phyloP scores from a whole-genome alignment of 2,113 vertebrate genomes.

The Tachysurus fulvidraco region DNA sequence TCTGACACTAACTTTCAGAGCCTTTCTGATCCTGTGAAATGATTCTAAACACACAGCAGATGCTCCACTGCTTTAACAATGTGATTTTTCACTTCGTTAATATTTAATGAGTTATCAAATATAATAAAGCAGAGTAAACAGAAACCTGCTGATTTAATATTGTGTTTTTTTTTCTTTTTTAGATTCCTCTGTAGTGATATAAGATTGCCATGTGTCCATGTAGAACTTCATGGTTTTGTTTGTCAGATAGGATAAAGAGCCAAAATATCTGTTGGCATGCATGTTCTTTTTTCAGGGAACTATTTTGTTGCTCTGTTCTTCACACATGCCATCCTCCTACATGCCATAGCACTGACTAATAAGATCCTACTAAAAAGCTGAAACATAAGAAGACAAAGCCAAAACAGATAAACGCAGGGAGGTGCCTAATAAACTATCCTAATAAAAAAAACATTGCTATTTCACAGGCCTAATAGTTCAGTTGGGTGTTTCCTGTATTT shows the following conservation, averaged over 20 bases:
- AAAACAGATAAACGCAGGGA: conserved; percentile 45
- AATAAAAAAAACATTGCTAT: conserved; percentile 61
- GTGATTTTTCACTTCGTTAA: background rate
- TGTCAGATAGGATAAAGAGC: background rate
- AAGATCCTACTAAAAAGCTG: conserved; percentile 37
- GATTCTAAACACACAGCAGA: background rate
- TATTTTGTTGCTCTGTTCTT: conserved; percentile 28
- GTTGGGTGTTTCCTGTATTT: conserved; percentile 72
- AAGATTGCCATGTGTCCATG: background rate
- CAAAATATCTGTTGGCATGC: background rate
- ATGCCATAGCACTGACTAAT: conserved; percentile 43
- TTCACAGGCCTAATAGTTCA: conserved; percentile 60
- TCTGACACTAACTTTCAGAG: background rate
- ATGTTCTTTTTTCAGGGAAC: background rate
- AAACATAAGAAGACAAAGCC: conserved; percentile 26
- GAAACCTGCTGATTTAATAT: background rate
- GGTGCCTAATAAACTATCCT: conserved; percentile 52
- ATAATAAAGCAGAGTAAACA: conserved; percentile 18
- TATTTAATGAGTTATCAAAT: background rate
- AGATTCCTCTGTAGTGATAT: background rate
- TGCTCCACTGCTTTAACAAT: background rate
- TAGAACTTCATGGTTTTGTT: background rate
- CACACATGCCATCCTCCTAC: conserved; percentile 10
- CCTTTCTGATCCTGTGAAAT: conserved; percentile 31
- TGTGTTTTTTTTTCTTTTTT: background rate